Evolutionary conservation across 2,888 invertebrate species (phyloP), one percentile per base, ranked within the genome.

Genomic region (Priocnemis perturbator): DNA sequence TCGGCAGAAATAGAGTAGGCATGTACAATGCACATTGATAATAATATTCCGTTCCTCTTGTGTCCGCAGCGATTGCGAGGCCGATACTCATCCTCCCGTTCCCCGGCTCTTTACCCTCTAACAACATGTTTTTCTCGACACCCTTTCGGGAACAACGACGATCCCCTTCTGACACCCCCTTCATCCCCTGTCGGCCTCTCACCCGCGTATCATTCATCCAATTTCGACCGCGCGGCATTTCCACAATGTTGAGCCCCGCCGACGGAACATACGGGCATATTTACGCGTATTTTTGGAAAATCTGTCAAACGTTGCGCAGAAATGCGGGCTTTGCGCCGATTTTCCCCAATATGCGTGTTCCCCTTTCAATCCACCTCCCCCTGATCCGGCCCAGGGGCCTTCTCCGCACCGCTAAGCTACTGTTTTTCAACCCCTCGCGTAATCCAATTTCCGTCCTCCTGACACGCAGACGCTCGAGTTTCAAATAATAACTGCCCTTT

Each of bases 251-350:
- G 26, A n/a, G 44, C 15, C 19, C 11, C 17, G 26, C 50, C 37
- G 17, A 26, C 14, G 48, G 60, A 66, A 60, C 86, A 88, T 89
- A 88, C 88, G 88, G 88, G 87, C 77, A 81, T 87, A 88, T 88
- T 88, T 88, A 87, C 83, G 77, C 72, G 77, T 83, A 82, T 85
- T 87, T 86, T 85, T 81, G 74, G 77, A 77, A 84, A 86, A 86
- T 87, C 85, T 83, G 83, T 83, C 85, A 81, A 83, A 81, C 71
- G 81, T 84, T 85, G 72, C 82, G 72, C 67, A 73, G 82, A 79
- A 83, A 80, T 80, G 78, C 80, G 80, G 80, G 78, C 78, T 73
- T 63, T 60, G 5, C 64, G 63, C 68, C 50, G 57, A 66, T 23
- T 14, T 53, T 63, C 20, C 55, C 57, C 59, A n/a, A 21, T 30